Evolutionary conservation across 2,888 invertebrate genomes (phyloP).

Genomic region (Parnassius glacialis): DNA sequence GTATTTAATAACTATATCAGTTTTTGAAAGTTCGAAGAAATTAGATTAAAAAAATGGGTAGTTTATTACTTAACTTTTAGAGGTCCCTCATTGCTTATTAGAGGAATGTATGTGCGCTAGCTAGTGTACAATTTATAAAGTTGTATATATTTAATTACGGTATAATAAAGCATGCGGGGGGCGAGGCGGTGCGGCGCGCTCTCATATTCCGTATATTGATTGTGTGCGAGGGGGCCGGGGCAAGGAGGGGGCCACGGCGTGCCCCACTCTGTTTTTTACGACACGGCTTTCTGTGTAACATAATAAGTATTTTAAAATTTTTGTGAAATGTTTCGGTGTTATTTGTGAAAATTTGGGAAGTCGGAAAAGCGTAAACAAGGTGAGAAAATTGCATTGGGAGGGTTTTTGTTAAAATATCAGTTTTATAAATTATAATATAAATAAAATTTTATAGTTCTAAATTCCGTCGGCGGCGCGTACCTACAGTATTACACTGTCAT

Average conservation of each 20-base stretch:
- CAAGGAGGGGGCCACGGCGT: constrained; percentile 80
- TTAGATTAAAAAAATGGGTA: constrained; percentile 17
- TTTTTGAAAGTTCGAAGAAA: constrained; percentile 6
- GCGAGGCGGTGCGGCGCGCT: constrained; percentile 79
- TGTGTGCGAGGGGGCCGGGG: constrained; percentile 80
- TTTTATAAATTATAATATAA: constrained; percentile 65
- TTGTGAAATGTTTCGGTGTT: constrained; percentile 81
- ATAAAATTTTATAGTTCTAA: constrained; percentile 74
- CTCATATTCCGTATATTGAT: constrained; percentile 82
- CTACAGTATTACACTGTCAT: constrained; percentile 80
- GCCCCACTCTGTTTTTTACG: constrained; percentile 82
- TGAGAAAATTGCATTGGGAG: constrained; percentile 63
- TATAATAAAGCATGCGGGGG: constrained; percentile 81
- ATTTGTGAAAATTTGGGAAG: constrained; percentile 77
- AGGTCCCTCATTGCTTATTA: constrained; percentile 27
- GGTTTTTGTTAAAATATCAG: constrained; percentile 58
- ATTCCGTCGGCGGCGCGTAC: constrained; percentile 79
- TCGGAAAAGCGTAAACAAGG: constrained; percentile 71
- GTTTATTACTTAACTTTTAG: constrained; percentile 31
- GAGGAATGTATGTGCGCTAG: constrained; percentile 57
- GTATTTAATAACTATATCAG: no score
- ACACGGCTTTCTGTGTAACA: constrained; percentile 82
- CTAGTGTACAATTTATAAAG: constrained; percentile 71
- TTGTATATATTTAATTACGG: constrained; percentile 79
- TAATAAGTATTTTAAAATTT: constrained; percentile 79